Conservation (phyloP, 2,113 vertebrate genomes). For the Phoxinus phoxinus region DNA sequence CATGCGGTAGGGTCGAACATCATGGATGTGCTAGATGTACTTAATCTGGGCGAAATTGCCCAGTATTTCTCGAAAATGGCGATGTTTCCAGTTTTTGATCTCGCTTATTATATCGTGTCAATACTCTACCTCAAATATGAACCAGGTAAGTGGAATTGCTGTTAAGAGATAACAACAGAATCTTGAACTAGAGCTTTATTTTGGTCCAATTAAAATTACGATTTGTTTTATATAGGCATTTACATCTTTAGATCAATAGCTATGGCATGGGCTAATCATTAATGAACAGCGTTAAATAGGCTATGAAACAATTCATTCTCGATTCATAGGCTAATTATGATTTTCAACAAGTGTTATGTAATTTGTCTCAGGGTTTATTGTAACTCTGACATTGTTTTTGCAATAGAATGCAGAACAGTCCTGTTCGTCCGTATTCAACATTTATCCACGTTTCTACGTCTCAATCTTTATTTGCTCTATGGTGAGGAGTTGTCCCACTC, state of each 20-base stretch:
- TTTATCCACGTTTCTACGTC: not conserved
- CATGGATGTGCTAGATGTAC: slow-evolving; percentile 86
- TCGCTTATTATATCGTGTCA: slow-evolving; percentile 95
- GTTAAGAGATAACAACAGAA: not conserved
- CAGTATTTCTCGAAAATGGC: slow-evolving; percentile 90
- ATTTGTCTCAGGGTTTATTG: not conserved
- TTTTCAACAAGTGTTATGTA: slow-evolving; percentile 9
- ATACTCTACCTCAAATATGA: slow-evolving; percentile 98
- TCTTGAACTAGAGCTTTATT: not conserved
- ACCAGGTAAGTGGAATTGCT: slow-evolving; percentile 81
- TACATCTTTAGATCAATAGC: too few relatives aligned
- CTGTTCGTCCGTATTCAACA: not conserved
- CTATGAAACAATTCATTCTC: not conserved
- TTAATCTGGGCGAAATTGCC: slow-evolving; percentile 87
- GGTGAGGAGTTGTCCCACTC: slow-evolving; percentile 6
- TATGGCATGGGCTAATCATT: not conserved
- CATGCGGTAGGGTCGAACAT: slow-evolving; percentile 53
- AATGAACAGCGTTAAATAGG: not conserved
- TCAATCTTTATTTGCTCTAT: not conserved
- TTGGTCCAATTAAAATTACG: not conserved
- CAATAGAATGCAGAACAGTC: not conserved
- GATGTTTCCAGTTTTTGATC: slow-evolving; percentile 93
- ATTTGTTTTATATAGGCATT: not conserved
- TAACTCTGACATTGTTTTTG: not conserved
- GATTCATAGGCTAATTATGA: not conserved